Evolutionary conservation across 2,797 vertebrate genomes (phyloP).

Genomic region (Coracias cyanogaster): DNA sequence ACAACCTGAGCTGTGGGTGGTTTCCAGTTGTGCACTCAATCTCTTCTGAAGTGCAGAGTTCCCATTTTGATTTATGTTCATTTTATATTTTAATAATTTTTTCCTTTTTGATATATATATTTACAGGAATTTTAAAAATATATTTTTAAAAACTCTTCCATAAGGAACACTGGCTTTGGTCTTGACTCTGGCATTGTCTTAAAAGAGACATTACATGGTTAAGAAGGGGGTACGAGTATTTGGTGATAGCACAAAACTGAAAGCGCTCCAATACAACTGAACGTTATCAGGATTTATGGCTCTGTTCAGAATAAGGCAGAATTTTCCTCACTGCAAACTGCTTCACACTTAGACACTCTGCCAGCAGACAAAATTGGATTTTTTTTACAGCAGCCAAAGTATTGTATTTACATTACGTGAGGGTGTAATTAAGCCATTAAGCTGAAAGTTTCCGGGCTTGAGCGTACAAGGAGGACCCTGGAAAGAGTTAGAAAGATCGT

Average conservation of each 20-base stretch:
- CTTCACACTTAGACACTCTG: constrained; percentile 47
- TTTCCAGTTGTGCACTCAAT: neutral
- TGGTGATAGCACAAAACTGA: neutral
- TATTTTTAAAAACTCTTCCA: too few relatives aligned
- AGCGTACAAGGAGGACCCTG: neutral
- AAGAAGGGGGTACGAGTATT: neutral
- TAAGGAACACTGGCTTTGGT: neutral
- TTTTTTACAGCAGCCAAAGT: constrained; percentile 51
- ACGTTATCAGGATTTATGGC: constrained; percentile 55
- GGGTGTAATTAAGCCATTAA: constrained; percentile 73
- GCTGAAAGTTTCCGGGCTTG: constrained; percentile 32
- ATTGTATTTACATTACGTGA: constrained; percentile 75
- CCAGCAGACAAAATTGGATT: constrained; percentile 61
- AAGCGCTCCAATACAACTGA: constrained; percentile 34
- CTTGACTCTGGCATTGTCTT: constrained; percentile 37
- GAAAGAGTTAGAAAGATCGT: neutral
- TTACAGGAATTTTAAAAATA: too few relatives aligned
- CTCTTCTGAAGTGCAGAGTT: neutral
- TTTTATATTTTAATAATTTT: neutral
- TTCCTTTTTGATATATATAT: neutral
- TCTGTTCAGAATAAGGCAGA: constrained; percentile 52
- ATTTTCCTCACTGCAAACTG: constrained; percentile 65
- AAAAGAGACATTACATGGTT: neutral
- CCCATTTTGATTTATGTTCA: neutral
- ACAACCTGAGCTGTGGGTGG: neutral